Evolutionary conservation across 2,888 invertebrate species (phyloP).

Genomic region (Leptogaster cylindrica): DNA sequence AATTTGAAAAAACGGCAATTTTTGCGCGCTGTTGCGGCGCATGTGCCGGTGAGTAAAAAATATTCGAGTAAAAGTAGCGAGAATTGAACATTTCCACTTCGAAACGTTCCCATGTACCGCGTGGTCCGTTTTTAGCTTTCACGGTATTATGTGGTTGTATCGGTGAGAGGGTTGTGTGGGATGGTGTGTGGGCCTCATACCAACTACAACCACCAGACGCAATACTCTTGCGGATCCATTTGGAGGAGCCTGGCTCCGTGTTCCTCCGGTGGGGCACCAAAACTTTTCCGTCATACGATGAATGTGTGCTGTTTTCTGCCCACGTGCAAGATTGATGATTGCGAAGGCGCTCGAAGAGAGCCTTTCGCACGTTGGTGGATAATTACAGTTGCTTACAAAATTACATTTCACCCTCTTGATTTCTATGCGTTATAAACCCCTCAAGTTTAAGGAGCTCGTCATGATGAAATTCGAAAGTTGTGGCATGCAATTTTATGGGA

Average conservation of each 20-base stretch:
- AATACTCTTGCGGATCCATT: background rate
- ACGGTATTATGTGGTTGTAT: conserved; percentile 25
- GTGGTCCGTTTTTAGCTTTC: conserved; percentile 38
- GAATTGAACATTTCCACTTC: conserved; percentile 8
- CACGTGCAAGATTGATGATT: conserved; percentile 41
- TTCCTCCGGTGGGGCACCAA: too few relatives aligned
- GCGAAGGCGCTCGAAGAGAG: conserved; percentile 39
- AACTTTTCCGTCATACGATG: conserved; percentile 3
- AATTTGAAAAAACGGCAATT: background rate
- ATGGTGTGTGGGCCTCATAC: conserved; percentile 26
- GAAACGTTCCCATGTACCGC: background rate
- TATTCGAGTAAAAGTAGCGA: conserved; percentile 17
- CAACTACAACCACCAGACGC: background rate
- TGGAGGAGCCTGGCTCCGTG: background rate
- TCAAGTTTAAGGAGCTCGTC: background rate
- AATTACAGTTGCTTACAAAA: conserved; percentile 42
- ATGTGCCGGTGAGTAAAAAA: conserved; percentile 42
- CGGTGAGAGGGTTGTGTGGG: conserved; percentile 41
- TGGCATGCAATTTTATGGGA: too few relatives aligned
- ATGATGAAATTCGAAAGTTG: background rate
- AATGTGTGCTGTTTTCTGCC: conserved; percentile 23
- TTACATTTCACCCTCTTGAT: background rate
- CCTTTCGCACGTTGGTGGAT: conserved; percentile 43
- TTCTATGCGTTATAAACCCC: background rate
- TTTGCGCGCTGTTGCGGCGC: conserved; percentile 26